Base-by-base conservation (phyloP, 2,113 vertebrate species). In the Scomber japonicus region DNA sequence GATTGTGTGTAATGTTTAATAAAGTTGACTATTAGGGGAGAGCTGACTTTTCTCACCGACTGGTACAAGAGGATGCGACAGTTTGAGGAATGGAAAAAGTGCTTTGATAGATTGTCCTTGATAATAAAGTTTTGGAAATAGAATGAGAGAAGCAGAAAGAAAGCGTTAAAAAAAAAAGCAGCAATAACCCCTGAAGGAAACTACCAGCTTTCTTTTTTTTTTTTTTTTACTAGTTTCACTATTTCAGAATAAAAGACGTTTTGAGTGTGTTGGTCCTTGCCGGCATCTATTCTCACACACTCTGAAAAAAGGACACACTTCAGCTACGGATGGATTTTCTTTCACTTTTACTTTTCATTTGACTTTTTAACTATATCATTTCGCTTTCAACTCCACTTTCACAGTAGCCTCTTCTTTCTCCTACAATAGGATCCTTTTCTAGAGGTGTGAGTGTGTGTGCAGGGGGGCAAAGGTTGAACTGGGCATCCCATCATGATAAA, bases 401-500 rank as follows among this genome's bases (percentile, higher is more conserved):
- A 86, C 85, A 85, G 91, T 87, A 91, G 92, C 91, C 95, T 94
- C 95, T 93, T 93, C 95, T 95, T 91, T 87, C 35, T 82, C 91
- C 94, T 93, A 97, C 96, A 96, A 97, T 95, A 90, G 94, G 86
- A 87, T 93, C 94, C 93, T 95, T 97, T 95, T 86, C 75, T 77
- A 53, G 81, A 86, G 82, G 89, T 86, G 90, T 86, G 96, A 87
- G 88, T 73, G 62, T 56, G 95, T 2, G 49, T 5, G 17, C 19
- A 91, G 94, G 94, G 96, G 95, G 95, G 93, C 95, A 97, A 96
- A 97, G 96, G 97, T 97, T 98, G 96, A 98, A 97, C 95, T 95
- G 97, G 96, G 96, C 96, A 96, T 97, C 97, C 96, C 96, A 97
- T 96, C 96, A 96, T 98, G 97, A 99, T 99, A 99, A 98, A 99